Evolutionary conservation across 2,797 vertebrate genomes (phyloP).

Genomic region (Rhyacichthys aspro): DNA sequence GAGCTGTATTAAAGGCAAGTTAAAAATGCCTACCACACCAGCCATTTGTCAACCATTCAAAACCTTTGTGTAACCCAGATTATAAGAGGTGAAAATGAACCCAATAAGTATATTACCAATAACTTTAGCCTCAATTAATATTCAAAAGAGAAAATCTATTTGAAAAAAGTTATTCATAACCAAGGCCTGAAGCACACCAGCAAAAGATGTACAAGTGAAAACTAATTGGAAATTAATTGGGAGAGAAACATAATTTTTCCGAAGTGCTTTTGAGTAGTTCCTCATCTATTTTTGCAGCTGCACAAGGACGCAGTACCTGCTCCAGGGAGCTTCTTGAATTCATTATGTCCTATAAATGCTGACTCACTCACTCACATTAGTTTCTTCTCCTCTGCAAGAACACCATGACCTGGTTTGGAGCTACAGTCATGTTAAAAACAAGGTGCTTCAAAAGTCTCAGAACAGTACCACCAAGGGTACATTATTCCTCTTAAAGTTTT

Average conservation of each 20-base stretch:
- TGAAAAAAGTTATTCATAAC: too few relatives aligned
- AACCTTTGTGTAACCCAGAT: slow-evolving; percentile 23
- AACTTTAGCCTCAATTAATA: slow-evolving; percentile 19
- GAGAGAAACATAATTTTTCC: too few relatives aligned
- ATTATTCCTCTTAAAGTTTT: slow-evolving; percentile 2
- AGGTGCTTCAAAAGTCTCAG: slow-evolving; percentile 10
- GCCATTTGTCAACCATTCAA: too few relatives aligned
- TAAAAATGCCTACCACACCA: not conserved
- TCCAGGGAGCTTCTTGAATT: slow-evolving; percentile 41
- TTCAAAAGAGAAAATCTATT: slow-evolving; percentile 28
- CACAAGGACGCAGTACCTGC: slow-evolving; percentile 30
- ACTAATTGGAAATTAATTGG: too few relatives aligned
- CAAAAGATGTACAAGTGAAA: too few relatives aligned
- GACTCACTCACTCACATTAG: slow-evolving; percentile 49
- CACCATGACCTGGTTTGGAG: slow-evolving; percentile 42
- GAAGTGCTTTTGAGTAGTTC: slow-evolving; percentile 1
- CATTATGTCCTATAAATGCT: slow-evolving; percentile 55
- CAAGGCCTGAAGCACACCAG: too few relatives aligned
- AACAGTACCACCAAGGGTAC: not conserved
- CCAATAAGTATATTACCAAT: slow-evolving; percentile 15
- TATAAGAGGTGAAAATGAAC: slow-evolving; percentile 16
- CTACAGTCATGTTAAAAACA: not conserved
- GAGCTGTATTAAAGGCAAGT: too few relatives aligned
- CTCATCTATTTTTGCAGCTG: slow-evolving; percentile 25
- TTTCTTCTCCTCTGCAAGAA: slow-evolving; percentile 30